Conservation (phyloP, 1,140 invertebrate species). For the Cydia pomonella region DNA sequence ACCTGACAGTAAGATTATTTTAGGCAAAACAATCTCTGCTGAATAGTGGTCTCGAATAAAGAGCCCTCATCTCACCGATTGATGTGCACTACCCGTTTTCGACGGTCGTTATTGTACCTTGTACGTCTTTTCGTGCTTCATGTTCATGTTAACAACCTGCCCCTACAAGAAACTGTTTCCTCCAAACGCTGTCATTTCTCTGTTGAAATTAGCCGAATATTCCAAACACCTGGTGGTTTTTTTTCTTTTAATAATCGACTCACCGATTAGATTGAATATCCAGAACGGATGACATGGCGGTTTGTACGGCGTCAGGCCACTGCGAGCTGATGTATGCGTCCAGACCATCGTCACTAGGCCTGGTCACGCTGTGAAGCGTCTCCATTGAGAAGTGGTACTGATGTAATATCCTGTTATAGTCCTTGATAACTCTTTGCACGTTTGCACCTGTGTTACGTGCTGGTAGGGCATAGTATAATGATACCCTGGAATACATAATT, state of each 20-base stretch:
- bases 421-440: constrained; percentile 76
- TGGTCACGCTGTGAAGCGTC: constrained; percentile 81
- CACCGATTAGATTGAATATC: constrained; percentile 64
- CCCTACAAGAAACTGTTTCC: too few species aligned
- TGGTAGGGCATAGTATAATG: constrained; percentile 42
- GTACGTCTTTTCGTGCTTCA: too few species aligned
- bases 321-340: constrained; percentile 81
- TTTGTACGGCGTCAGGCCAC: constrained; percentile 84
- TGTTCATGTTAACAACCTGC: too few species aligned
- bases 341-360: constrained; percentile 84
- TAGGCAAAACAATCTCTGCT: too few species aligned
- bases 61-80: too few species aligned
- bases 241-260: background rate
- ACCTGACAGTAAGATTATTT: too few species aligned
- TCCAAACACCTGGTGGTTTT: too few species aligned
- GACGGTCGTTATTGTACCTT: too few species aligned
- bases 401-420: constrained; percentile 57
- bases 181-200: too few species aligned
- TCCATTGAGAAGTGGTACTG: constrained; percentile 86
- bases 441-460: constrained; percentile 57
- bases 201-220: too few species aligned
- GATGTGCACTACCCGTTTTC: too few species aligned
- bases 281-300: constrained; percentile 81
- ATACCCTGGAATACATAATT: constrained; percentile 36
- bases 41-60: too few species aligned